A percentile compares a stretch with the other conserved stretches of the same genome.
Evolutionary conservation across 2,113 vertebrate species (phyloP).

Genomic region (Tamias sibiricus): DNA sequence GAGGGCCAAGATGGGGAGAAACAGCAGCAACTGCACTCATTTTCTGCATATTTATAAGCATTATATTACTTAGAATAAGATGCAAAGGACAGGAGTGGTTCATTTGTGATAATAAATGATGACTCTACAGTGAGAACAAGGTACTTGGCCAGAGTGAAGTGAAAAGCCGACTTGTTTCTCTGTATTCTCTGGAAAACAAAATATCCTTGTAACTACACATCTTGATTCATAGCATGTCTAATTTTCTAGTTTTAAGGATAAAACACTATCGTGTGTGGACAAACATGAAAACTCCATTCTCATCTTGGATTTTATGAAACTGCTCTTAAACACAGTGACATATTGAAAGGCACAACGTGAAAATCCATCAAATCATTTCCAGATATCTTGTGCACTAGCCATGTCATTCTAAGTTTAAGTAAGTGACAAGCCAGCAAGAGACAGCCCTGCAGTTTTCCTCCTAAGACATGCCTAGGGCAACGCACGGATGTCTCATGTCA

Average conservation of each 20-base stretch:
- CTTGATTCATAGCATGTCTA: rapidly evolving
- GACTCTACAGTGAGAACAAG: not conserved
- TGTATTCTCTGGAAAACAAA: rapidly evolving
- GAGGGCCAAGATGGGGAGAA: not conserved
- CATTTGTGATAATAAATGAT: not conserved
- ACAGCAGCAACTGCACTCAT: rapidly evolving
- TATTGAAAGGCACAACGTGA: not conserved
- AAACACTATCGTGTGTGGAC: rapidly evolving
- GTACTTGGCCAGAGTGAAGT: rapidly evolving
- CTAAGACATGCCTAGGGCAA: not conserved
- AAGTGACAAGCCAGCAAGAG: not conserved
- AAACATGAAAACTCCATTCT: not conserved
- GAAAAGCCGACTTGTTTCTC: rapidly evolving
- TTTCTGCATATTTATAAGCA: not conserved
- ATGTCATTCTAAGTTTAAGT: not conserved
- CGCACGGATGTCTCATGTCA: not conserved
- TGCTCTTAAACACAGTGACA: not conserved
- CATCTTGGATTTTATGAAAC: not conserved
- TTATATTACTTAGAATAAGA: not conserved
- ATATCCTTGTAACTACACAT: not conserved
- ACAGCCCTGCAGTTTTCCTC: not conserved
- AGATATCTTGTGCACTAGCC: not conserved
- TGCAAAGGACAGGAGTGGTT: not conserved
- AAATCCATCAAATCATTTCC: not conserved
- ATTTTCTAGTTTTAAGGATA: not conserved